Conservation (phyloP, 2,113 vertebrate genomes). For the Melanostigma gelatinosum region DNA sequence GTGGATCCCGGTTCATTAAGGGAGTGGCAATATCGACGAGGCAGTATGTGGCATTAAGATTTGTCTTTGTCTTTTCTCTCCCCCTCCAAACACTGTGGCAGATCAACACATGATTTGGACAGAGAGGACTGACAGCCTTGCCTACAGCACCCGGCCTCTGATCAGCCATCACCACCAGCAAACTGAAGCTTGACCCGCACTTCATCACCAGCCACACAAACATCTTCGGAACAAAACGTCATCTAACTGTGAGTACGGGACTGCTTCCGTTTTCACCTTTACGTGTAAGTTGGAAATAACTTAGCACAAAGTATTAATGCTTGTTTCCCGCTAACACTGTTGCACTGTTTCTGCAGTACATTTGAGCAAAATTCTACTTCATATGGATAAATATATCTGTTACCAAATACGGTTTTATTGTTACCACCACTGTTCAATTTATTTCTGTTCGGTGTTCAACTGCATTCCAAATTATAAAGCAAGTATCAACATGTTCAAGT, state of each 20-base stretch:
- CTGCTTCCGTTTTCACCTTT: neutral
- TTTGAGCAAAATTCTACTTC: constrained; percentile 17
- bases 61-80: constrained; percentile 73
- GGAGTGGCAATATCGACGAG: constrained; percentile 78
- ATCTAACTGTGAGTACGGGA: constrained; percentile 94
- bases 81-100: constrained; percentile 68
- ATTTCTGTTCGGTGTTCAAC: neutral
- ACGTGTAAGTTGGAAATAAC: constrained; percentile 17
- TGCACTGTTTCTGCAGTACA: neutral
- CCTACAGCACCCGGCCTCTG: constrained; percentile 89
- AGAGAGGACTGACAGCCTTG: constrained; percentile 96
- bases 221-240: constrained; percentile 91
- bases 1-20: constrained; percentile 74
- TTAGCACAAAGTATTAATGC: neutral
- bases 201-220: constrained; percentile 90
- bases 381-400: constrained; percentile 3
- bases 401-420: constrained; percentile 9
- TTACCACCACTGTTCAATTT: neutral
- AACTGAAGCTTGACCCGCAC: constrained; percentile 90
- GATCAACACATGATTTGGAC: constrained; percentile 87
- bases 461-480: neutral
- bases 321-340: neutral
- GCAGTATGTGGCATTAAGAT: constrained; percentile 77
- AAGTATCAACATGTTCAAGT: neutral
- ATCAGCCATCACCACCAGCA: constrained; percentile 91